Base-by-base conservation (phyloP, 2,888 invertebrate genomes). In the Acanthosepion lycidas region DNA sequence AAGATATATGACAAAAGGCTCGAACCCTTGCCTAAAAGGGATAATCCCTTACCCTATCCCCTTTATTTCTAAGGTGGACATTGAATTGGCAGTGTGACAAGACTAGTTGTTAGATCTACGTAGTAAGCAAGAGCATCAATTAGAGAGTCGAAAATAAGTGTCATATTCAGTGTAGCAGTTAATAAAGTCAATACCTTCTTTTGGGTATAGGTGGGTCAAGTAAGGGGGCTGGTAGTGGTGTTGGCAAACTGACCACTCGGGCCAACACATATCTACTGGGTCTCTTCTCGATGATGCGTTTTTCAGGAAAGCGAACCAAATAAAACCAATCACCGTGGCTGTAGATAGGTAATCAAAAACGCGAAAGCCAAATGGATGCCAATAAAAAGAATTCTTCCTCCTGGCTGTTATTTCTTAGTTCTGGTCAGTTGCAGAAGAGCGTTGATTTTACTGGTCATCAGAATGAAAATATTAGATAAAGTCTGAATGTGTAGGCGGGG, bases 81-180 rank as follows among this genome's bases (percentile, higher is more conserved):
- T n/a, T 12, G 78, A n/a, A 78, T 78, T 78, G 78, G 78, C 78
- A 78, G 12, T 20, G n/a, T 78, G 78, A 78, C 78, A 78, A 78
- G 78, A 18, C n/a, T n/a, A n/a, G 78, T 78, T 78, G 78, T 78
- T 78, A 78, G 78, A 78, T 78, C 78, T 78, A 78, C 78, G n/a
- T 78, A 4, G 78, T 78, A 78, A 78, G 78, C 78, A 78, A 78
- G 78, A 78, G n/a, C 78, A 78, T n/a, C 78, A 78, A 78, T 78
- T 78, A 78, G 78, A 78, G n/a, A n/a, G n/a, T 78, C n/a, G 78
- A 78, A 78, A 78, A 78, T 78, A 78, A 78, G 78, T 78, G 78
- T 78, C 78, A 78, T 78, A 78, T 78, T n/a, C n/a, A n/a, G 78
- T 78, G 78, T 78, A 78, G 78, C n/a, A 78, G 78, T 78, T 78